Evolutionary conservation across 37 sponge, comb jelly and placozoan genomes (phyloP), one percentile per base, ranked within the genome.

Genomic region (Crambe crambe): DNA sequence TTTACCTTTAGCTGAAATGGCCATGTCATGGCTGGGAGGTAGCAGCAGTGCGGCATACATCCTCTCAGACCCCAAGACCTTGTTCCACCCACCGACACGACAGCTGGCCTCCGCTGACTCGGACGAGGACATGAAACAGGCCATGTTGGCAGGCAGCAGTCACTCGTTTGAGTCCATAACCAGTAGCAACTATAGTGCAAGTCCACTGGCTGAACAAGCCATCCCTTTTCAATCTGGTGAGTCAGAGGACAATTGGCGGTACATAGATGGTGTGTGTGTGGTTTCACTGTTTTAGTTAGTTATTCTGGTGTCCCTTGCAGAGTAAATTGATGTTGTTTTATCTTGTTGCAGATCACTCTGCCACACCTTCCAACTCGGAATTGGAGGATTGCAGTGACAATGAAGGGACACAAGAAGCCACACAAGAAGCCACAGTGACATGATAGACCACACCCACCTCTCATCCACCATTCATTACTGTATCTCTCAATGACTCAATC

Each of bases 361-460:
- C 68, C 39, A 68, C 68, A 68, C 68, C 74, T 40, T 35, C 43
- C 30, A 21, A 37, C 23, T 58, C 59, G 31, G 75, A 75, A 35
- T 12, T 40, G 35, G 70, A 70, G 58, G 58, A 57, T 18, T 75
- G 37, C 38, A 75, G 75, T 58, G 75, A 75, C n/a, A n/a, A n/a
- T 31, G 54, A 75, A 5, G 75, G 31, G 2, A 29, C 51, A 15
- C 51, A 47, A 12, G 51, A 15, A 12, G 51, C 51, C 51, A 47
- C 51, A 47, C 51, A 47, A 47, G 51, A 47, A 15, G 12, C 51
- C 51, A 47, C 51, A n/a, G n/a, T n/a, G n/a, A n/a, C n/a, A 47
- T 12, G 12, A 47, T 6, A 47, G 51, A 12, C 51, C 51, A 47
- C 51, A 47, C 51, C 6, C n/a, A n/a, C n/a, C n/a, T n/a, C n/a